Evolutionary conservation across 1,140 invertebrate species (phyloP).

Genomic region (Paramacrobiotus metropolitanus): DNA sequence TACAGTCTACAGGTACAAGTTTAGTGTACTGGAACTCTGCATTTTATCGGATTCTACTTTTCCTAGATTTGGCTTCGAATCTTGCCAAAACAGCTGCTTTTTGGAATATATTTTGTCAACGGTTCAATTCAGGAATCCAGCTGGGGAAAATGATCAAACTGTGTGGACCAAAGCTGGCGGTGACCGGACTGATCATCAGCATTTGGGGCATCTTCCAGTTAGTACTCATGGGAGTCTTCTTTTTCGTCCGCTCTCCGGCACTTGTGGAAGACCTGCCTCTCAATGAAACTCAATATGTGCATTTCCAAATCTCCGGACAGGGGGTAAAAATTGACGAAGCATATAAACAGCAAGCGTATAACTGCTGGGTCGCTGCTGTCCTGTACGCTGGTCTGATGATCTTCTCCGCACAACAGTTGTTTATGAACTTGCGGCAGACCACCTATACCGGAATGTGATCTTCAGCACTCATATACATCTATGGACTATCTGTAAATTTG

Average conservation of each 20-base stretch:
- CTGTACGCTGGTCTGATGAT: not conserved
- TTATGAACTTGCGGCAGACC: not conserved
- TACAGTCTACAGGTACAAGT: no score
- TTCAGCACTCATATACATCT: no score
- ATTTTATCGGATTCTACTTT: no score
- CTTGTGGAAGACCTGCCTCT: not conserved
- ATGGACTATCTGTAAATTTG: no score
- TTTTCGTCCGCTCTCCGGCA: not conserved
- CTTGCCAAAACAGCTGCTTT: no score
- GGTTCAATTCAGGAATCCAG: no score
- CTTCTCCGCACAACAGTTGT: not conserved
- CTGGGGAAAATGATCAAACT: not conserved
- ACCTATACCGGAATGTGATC: constrained; percentile 1
- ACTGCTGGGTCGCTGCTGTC: not conserved
- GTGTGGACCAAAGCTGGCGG: constrained; percentile 1
- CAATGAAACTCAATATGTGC: not conserved
- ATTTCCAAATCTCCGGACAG: not conserved
- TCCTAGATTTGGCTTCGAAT: no score
- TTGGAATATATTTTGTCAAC: no score
- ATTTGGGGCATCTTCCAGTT: constrained; percentile 1
- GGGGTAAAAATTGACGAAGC: not conserved
- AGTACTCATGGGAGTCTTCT: constrained; percentile 1
- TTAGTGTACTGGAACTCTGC: no score
- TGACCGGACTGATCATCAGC: not conserved
- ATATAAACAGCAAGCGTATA: not conserved